A percentile compares a stretch with the other conserved stretches of the same genome.
These are phyloP conservation scores for Sinodicranocentrus sp. DNA, from an alignment of 2,888 invertebrate genomes.

Conservation along the genomic window DNA sequence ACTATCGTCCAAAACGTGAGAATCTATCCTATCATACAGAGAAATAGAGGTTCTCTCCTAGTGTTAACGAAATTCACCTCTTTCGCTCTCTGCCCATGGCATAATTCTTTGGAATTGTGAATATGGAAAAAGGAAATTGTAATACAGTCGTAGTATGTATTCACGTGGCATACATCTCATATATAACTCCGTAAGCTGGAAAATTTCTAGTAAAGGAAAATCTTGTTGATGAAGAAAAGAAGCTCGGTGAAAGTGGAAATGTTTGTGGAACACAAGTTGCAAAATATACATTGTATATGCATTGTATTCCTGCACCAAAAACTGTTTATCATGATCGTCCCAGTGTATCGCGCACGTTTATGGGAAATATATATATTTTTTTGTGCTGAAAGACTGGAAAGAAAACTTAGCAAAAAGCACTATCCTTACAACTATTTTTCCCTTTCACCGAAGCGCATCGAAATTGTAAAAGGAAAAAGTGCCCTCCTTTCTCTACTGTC, in stretches of 20 bases:
- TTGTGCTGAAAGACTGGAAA: background rate
- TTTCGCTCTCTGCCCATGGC: slow-evolving; percentile 33
- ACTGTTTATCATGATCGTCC: too few relatives aligned
- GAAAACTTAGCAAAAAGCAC: background rate
- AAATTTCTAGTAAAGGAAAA: slow-evolving; percentile 8
- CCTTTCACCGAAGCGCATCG: slow-evolving; percentile 51
- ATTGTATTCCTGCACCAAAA: too few relatives aligned
- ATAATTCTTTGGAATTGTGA: slow-evolving; percentile 13
- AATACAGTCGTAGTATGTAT: background rate
- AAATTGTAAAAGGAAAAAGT: slow-evolving; percentile 43
- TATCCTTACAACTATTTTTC: slow-evolving; percentile 19
- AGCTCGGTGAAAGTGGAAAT: slow-evolving; percentile 19
- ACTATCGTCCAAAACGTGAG: slow-evolving; percentile 46
- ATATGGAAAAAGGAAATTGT: slow-evolving; percentile 13
- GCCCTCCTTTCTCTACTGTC: slow-evolving; percentile 19
- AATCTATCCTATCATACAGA: slow-evolving; percentile 15
- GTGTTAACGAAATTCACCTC: slow-evolving; percentile 49
- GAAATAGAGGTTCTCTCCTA: slow-evolving; percentile 2
- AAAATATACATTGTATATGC: too few relatives aligned
- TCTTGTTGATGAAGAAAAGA: slow-evolving; percentile 20
- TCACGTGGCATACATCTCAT: background rate
- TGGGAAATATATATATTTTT: slow-evolving; percentile 1
- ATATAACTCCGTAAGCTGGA: background rate
- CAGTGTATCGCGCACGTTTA: too few relatives aligned
- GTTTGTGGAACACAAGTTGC: background rate